Evolutionary conservation across 2,113 vertebrate species (phyloP), one percentile per base, ranked within the genome.

Genomic region (Corythornis cristatus): DNA sequence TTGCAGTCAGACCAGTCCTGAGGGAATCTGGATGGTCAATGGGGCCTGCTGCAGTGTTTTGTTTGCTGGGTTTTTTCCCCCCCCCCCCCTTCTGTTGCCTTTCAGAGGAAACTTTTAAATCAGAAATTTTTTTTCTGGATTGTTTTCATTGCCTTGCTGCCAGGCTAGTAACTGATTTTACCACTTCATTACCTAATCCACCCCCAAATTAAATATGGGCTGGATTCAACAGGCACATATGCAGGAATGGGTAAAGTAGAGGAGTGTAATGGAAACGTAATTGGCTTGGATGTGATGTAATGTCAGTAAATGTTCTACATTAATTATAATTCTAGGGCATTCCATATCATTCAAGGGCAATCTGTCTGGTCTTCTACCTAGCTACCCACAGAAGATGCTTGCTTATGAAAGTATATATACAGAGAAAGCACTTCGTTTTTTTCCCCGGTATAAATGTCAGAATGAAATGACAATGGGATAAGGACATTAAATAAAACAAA

Each of bases 181-280:
- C 66, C 75, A 92, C 77, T 78, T 96, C 77, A 68, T 95, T 93
- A 96, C 62, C 45, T 81, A 95, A 96, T 83, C 75, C 75, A 15
- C 66, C 74, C 84, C 48, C 37, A 71, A 78, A 75, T 86, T 83
- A 93, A 96, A 92, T 84, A 88, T 83, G 80, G 84, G 77, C 64
- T 89, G 48, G 43, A 83, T 90, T 94, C 90, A 70, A 84, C 33
- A 88, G 73, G 22, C 84, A 77, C 57, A 93, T 68, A 79, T 12
- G 8, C 68, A 71, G 46, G 78, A 92, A 87, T 25, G 31, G 50
- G 58, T 54, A 93, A 93, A 84, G 37, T 25, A 83, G 83, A 89
- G 1, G 4, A 86, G 37, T 43, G 42, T 73, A 93, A 93, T 90
- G 76, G 70, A 94, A 91, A 22, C 50, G 17, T 79, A 85, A 83